Evolutionary conservation across 2,797 vertebrate genomes (phyloP), one percentile per base, ranked within the genome.

Genomic region (Fringilla coelebs): DNA sequence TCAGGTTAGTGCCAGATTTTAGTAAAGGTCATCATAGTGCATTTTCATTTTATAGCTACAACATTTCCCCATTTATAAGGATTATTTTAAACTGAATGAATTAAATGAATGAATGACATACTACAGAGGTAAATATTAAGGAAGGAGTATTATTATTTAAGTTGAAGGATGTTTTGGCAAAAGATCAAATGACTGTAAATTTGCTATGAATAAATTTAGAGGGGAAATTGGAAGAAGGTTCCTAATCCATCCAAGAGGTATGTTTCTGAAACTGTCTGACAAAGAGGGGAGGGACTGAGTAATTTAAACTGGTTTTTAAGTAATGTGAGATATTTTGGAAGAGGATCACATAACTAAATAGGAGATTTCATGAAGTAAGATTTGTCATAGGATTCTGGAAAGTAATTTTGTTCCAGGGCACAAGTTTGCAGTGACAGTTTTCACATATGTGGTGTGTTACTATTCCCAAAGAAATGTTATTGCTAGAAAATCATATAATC

Each of bases 41-140:
- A 52, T 81, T 97, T 96, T 91, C 60, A 86, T 95, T 96, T 94
- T 96, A 94, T 83, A 90, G 41, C 76, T 95, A 91, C 70, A 93
- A 84, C 68, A 87, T 89, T 95, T 95, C 85, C 77, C 52, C 76
- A 92, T 96, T 94, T 96, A 86, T 93, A 94, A 91, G 83, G 80
- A 88, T 93, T 93, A 93, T 86, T 95, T 94, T 92, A 94, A 88
- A 81, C 32, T 31, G 79, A 92, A 83, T 78, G 36, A 82, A 92
- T 91, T 83, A 46, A 94, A 70, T 78, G 58, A 89, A 93, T 81
- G 82, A 95, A 92, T 88, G 62, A 52, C 85, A 79, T 72, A 60
- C 36, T 84, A 72, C 62, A 45, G 40, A 90, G 62, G 91, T 94
- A 96, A 96, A 96, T 95, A 96, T 76, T 91, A 84, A 84, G 40